A percentile compares a stretch with the other conserved stretches of the same genome.
These are phyloP conservation scores for Hyphantria cunea DNA, from an alignment of 1,140 invertebrate species.

Conservation along the genomic window DNA sequence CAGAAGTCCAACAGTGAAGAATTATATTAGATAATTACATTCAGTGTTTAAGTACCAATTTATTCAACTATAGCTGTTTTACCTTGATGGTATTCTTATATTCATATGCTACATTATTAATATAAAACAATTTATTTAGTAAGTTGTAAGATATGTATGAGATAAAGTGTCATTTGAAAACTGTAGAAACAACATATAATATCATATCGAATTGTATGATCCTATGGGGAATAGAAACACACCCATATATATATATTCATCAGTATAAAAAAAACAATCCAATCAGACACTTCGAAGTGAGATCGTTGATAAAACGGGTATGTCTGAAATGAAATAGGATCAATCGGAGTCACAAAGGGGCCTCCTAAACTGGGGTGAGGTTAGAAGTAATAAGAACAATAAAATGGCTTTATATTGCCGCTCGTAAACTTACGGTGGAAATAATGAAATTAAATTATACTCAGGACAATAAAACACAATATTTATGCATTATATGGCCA, in stretches of 20 bases:
- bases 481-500: too few species aligned
- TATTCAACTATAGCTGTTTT: too few species aligned
- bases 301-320: conserved; percentile 11
- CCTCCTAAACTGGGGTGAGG: conserved; percentile 1
- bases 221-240: too few species aligned
- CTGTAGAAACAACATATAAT: too few species aligned
- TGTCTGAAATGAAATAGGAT: conserved; percentile 16
- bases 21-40: too few species aligned
- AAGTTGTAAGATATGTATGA: too few species aligned
- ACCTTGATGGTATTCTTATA: too few species aligned
- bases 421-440: conserved; percentile 10
- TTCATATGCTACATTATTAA: too few species aligned
- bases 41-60: too few species aligned
- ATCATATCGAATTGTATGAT: too few species aligned
- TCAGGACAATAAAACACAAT: background rate
- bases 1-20: background rate
- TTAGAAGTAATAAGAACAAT: conserved; percentile 20
- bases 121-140: too few species aligned
- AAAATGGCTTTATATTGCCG: conserved; percentile 13
- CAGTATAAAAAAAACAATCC: background rate
- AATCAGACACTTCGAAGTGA: background rate
- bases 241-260: background rate
- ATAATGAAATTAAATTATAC: conserved; percentile 2
- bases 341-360: conserved; percentile 2
- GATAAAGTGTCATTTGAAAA: too few species aligned